phyloP scores from a whole-genome alignment of 2,113 vertebrate species.

The Centropristis striata region DNA sequence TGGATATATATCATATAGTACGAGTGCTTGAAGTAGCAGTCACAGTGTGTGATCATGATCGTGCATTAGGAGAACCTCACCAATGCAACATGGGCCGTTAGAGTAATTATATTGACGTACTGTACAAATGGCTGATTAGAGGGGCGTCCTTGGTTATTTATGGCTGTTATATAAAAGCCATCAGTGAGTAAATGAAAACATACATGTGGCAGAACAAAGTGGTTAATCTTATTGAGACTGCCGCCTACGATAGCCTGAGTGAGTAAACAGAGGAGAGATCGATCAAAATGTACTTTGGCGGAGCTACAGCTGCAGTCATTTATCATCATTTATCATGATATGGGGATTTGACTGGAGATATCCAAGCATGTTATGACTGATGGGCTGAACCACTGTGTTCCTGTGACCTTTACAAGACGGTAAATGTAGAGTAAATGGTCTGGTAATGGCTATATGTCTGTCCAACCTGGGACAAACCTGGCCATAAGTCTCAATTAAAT shows the following conservation, averaged over 20 bases:
- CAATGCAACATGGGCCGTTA: background rate
- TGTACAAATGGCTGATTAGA: background rate
- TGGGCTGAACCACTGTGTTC: constrained; percentile 11
- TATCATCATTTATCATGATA: constrained; percentile 52
- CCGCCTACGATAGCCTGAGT: constrained; percentile 2
- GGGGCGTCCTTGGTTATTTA: background rate
- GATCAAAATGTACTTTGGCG: constrained; percentile 33
- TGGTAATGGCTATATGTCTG: constrained; percentile 5
- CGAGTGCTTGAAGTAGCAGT: background rate
- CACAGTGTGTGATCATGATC: background rate
- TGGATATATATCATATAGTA: too few species aligned
- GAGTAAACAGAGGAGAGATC: constrained; percentile 31
- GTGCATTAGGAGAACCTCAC: background rate
- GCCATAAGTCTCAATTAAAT: constrained; percentile 47
- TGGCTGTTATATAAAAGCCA: background rate
- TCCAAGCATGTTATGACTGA: constrained; percentile 56
- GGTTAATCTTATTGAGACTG: background rate
- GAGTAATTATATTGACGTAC: background rate
- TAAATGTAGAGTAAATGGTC: constrained; percentile 48
- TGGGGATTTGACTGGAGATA: constrained; percentile 36
- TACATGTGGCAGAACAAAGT: background rate
- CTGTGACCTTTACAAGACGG: constrained; percentile 59
- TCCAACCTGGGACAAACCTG: constrained; percentile 19
- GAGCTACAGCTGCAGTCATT: constrained; percentile 26
- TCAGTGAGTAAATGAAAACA: background rate